Evolutionary conservation across 1,140 invertebrate species (phyloP), one percentile per base, ranked within the genome.

Genomic region (Drosophila cardini): DNA sequence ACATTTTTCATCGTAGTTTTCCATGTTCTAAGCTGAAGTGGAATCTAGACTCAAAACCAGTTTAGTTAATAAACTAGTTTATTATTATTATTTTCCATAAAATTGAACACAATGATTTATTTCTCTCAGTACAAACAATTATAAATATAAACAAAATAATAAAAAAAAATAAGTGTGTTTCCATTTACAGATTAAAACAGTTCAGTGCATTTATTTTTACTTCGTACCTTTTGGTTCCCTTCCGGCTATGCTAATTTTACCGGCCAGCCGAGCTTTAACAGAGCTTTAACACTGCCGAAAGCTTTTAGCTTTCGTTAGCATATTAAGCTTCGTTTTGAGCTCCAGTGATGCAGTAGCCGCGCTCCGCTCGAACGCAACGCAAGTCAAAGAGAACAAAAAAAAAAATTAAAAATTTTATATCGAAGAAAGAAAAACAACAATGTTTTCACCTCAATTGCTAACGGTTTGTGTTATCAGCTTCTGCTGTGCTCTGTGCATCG

Each of bases 311-410:
- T 72, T 52, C 21, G 45, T 9, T 40, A 83, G 60, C 76, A 84
- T 87, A 89, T 89, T 87, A 84, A 76, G 83, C 76, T 86, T 10
- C 36, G 65, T 57, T 55, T 40, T 16, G 7, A 32, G 2, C 67
- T 55, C 40, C 71, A 50, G 34, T 70, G 69, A 36, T 55, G 62
- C 84, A 87, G 80, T 89, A 21, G 53, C 46, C 55, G 76, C 46
- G 38, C 84, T 71, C 62, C 62, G 65, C 76, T 87, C 50, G 43
- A 71, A 75, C 15, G 43, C 48, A 72, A 68, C 74, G 57, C 78
- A 55, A 13, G 34, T 55, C 34, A 18, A 55, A 11, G 18, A 13
- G 34, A 9, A 15, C 13, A 1, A 32, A 38, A 21, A 18, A 15
- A 21, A 13, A 21, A 13, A 5, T n/a, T 50, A 50, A 32, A 38